These are phyloP conservation scores for Baccha elongata DNA, from an alignment of 2,888 invertebrate species.

Conservation along the genomic window DNA sequence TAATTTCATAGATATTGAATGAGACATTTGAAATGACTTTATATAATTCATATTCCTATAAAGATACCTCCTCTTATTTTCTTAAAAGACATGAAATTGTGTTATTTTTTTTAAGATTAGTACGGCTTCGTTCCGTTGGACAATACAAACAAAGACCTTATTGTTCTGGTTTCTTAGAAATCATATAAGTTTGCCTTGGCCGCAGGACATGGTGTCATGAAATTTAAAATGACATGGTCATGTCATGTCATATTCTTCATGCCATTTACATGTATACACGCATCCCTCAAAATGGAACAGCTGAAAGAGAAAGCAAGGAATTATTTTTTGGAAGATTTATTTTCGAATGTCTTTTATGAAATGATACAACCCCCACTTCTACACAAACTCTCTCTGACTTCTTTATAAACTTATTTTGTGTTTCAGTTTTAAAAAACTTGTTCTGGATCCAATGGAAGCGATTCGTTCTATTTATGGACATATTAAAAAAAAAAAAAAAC, in stretches of 20 bases:
- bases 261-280: background rate
- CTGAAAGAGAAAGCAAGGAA: conserved; percentile 1
- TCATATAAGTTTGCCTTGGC: conserved; percentile 9
- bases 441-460: background rate
- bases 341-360: background rate
- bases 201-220: conserved; percentile 20
- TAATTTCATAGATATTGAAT: too few species aligned
- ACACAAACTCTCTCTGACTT: background rate
- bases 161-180: background rate
- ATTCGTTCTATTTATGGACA: background rate
- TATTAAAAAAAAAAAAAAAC: conserved; percentile 20
- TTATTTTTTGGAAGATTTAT: conserved; percentile 20
- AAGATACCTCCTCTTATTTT: too few species aligned
- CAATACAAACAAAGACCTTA: too few species aligned
- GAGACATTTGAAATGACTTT: too few species aligned
- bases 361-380: background rate
- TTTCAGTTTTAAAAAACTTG: background rate
- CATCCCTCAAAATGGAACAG: background rate
- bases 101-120: too few species aligned
- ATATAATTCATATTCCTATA: too few species aligned
- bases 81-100: too few species aligned
- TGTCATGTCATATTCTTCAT: conserved; percentile 20
- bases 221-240: conserved; percentile 33
- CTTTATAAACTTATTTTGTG: background rate
- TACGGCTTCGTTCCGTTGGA: too few species aligned